Percentiles rank a stretch among this genome's conserved stretches.
Conservation (phyloP, 2,113 vertebrate genomes). For the Phocoena phocoena region DNA sequence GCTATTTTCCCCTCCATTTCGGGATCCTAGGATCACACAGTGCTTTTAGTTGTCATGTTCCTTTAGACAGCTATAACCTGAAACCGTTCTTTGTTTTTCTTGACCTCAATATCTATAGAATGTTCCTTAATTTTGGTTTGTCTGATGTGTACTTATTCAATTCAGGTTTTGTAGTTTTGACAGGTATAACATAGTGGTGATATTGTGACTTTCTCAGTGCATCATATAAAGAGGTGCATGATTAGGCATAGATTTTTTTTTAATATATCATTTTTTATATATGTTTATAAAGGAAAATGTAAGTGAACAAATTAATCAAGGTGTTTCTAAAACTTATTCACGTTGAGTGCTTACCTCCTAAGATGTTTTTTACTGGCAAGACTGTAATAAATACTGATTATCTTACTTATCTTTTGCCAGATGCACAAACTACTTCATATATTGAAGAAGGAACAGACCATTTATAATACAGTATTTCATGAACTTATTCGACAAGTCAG, state of each 20-base stretch:
- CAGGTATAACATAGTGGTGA: neutral
- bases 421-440: conserved; percentile 89
- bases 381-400: neutral
- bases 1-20: neutral
- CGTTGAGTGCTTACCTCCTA: neutral
- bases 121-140: neutral
- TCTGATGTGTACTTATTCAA: neutral
- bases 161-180: conserved; percentile 1
- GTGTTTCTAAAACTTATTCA: neutral
- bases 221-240: neutral
- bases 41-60: neutral
- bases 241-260: neutral
- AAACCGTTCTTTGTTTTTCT: conserved; percentile 4
- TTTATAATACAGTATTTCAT: conserved; percentile 93
- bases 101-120: neutral
- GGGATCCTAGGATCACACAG: neutral
- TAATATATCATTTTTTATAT: neutral
- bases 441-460: conserved; percentile 90
- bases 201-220: neutral
- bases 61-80: neutral
- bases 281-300: neutral
- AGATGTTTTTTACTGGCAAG: neutral
- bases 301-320: neutral
- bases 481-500: conserved; percentile 94
- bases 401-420: conserved; percentile 77